Conservation (phyloP, 2,113 vertebrate genomes). For the Cervus canadensis region DNA sequence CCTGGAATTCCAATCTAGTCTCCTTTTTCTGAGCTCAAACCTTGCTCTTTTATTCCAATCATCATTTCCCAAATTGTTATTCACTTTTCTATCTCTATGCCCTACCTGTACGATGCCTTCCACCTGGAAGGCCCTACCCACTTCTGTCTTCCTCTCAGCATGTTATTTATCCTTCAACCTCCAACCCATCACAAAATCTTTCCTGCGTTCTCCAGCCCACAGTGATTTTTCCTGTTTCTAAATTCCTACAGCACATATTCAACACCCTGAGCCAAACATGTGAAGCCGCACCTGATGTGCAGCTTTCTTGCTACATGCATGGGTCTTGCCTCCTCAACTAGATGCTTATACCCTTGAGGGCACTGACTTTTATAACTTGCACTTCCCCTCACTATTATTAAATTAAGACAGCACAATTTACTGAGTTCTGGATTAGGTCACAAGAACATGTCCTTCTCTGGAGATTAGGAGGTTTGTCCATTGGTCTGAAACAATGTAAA, state of each 20-base stretch:
- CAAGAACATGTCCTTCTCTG: neutral
- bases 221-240: neutral
- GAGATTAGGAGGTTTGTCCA: neutral
- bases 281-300: neutral
- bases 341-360: neutral
- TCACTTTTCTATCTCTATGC: neutral
- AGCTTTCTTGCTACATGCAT: neutral
- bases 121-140: neutral
- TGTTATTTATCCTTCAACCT: neutral
- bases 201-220: neutral
- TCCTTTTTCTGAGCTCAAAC: neutral
- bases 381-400: neutral
- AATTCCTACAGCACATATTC: neutral
- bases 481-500: conserved; percentile 32
- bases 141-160: neutral
- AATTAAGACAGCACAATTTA: neutral
- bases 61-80: neutral
- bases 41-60: neutral
- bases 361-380: neutral
- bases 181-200: neutral
- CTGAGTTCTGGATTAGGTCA: neutral
- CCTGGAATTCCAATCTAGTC: neutral
- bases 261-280: neutral
- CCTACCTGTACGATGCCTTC: neutral
- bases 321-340: neutral